Conservation (phyloP, 2,113 vertebrate species). For the Lanius ludovicianus region DNA sequence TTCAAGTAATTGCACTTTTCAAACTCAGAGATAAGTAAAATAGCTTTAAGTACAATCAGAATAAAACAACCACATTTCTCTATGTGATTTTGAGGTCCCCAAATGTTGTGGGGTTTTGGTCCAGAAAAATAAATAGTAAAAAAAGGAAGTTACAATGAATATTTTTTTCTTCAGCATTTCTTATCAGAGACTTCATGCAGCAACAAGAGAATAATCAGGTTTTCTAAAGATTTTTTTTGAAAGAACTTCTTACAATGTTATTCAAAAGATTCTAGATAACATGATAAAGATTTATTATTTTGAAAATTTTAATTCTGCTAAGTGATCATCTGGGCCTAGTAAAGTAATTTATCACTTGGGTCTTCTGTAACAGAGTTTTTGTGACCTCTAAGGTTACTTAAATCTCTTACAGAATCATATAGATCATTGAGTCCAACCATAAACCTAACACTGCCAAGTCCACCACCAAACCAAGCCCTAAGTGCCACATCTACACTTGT, state of each 20-base stretch:
- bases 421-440: not conserved
- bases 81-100: not conserved
- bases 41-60: not conserved
- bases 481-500: not conserved
- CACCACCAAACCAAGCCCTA: not conserved
- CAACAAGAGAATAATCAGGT: not conserved
- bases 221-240: not conserved
- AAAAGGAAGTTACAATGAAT: not conserved
- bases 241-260: not conserved
- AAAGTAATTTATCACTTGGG: not conserved
- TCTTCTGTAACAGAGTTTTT: not conserved
- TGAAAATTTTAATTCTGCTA: not conserved
- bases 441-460: not conserved
- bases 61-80: not conserved
- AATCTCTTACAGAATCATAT: not conserved
- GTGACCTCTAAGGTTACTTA: not conserved
- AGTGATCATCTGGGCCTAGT: not conserved
- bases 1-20: not conserved
- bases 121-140: not conserved
- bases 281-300: not conserved
- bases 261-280: not conserved
- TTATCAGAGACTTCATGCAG: not conserved
- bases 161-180: not conserved
- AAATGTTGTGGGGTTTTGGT: not conserved
- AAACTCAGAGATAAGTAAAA: not conserved